These are phyloP conservation scores for Spilosoma lubricipeda DNA, from an alignment of 2,888 invertebrate genomes.

Conservation along the genomic window DNA sequence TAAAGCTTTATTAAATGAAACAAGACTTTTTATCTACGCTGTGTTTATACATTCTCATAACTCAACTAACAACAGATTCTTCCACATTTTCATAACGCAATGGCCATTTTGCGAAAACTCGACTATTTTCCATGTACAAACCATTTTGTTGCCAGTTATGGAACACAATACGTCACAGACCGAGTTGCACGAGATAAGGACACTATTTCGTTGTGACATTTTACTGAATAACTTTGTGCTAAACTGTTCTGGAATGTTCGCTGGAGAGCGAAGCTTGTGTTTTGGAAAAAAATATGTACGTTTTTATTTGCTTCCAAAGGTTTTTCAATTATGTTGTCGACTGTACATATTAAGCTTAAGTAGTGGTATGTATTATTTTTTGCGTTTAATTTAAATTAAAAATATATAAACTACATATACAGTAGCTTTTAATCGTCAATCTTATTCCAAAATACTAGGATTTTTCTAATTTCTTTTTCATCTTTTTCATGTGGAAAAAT, in stretches of 20 bases:
- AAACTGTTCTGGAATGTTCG: conserved; percentile 30
- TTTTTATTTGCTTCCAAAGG: background rate
- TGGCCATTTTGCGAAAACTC: conserved; percentile 17
- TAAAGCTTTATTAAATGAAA: background rate
- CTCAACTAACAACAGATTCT: background rate
- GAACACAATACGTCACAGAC: conserved; percentile 50
- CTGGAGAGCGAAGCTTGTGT: conserved; percentile 2
- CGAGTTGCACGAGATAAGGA: conserved; percentile 38
- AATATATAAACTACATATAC: too few relatives aligned
- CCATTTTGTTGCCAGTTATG: conserved; percentile 35
- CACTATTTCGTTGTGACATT: conserved; percentile 50
- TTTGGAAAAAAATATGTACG: conserved; percentile 2
- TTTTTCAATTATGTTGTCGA: background rate
- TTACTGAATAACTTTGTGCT: conserved; percentile 43
- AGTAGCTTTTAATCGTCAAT: too few relatives aligned
- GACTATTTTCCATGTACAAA: conserved; percentile 31
- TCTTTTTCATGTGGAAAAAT: too few relatives aligned
- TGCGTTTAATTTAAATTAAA: too few relatives aligned
- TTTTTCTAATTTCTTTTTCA: too few relatives aligned
- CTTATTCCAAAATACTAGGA: too few relatives aligned
- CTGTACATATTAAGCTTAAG: too few relatives aligned
- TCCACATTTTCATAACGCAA: conserved; percentile 14
- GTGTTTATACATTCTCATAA: background rate
- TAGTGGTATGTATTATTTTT: too few relatives aligned
- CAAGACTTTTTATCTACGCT: background rate